These are phyloP conservation scores for Clostera curtula DNA, from an alignment of 2,888 invertebrate species.

Conservation along the genomic window DNA sequence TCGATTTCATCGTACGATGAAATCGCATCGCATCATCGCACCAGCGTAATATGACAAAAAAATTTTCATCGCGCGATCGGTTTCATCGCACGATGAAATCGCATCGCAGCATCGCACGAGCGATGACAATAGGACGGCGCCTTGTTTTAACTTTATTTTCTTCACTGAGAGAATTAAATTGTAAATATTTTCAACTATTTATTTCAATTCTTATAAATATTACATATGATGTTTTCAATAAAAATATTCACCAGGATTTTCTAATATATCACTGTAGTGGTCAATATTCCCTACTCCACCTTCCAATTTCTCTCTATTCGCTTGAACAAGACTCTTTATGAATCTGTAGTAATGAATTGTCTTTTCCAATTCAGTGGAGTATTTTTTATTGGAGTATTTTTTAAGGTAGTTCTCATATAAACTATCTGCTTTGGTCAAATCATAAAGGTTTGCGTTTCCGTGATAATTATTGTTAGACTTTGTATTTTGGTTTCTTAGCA, in stretches of 20 bases:
- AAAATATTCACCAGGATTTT: slow-evolving; percentile 30
- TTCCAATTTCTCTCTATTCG: slow-evolving; percentile 30
- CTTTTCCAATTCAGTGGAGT: slow-evolving; percentile 18
- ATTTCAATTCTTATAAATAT: slow-evolving; percentile 5
- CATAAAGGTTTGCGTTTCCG: slow-evolving; percentile 33
- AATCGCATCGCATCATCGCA: too few species aligned
- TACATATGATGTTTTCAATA: slow-evolving; percentile 16
- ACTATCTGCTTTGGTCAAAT: slow-evolving; percentile 31
- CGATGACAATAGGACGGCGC: too few species aligned
- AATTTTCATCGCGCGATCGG: too few species aligned
- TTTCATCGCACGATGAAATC: too few species aligned
- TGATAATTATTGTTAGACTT: too few species aligned
- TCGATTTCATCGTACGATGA: too few species aligned
- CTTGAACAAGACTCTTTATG: slow-evolving; percentile 39
- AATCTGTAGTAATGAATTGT: slow-evolving; percentile 37
- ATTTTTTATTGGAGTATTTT: slow-evolving; percentile 22
- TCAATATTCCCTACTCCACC: slow-evolving; percentile 21
- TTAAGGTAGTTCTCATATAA: slow-evolving; percentile 29
- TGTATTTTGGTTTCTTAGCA: background rate
- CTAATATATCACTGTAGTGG: slow-evolving; percentile 30
- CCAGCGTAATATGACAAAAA: too few species aligned
- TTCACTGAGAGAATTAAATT: too few species aligned
- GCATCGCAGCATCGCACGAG: too few species aligned
- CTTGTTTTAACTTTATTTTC: too few species aligned
- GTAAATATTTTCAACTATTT: too few species aligned